Evolutionary conservation across 1,140 invertebrate species (phyloP).

Genomic region (Thereuonema tuberculata): DNA sequence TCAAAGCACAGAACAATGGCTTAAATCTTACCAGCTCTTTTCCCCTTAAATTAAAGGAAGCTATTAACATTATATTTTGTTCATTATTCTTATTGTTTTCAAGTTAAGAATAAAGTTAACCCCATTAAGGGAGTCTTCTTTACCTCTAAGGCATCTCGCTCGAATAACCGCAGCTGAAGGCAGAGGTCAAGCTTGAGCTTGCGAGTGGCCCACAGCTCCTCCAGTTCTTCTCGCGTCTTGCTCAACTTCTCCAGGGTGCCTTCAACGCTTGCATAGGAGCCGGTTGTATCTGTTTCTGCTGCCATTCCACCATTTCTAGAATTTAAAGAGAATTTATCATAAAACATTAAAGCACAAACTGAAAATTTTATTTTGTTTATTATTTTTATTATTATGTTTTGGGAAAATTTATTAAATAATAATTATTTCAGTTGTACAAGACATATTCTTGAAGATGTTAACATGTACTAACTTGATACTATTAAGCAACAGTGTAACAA

Average conservation of each 20-base stretch:
- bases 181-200: constrained; percentile 82
- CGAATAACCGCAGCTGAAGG: constrained; percentile 78
- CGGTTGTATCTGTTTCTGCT: constrained; percentile 36
- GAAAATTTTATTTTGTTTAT: too few species aligned
- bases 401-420: constrained; percentile 5
- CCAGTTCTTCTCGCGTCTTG: constrained; percentile 72
- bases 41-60: too few species aligned
- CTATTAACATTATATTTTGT: too few species aligned
- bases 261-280: constrained; percentile 64
- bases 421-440: too few species aligned
- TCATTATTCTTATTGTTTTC: too few species aligned
- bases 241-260: constrained; percentile 69
- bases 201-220: constrained; percentile 79
- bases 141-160: constrained; percentile 87
- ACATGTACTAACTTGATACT: too few species aligned
- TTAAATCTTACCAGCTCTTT: too few species aligned
- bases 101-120: too few species aligned
- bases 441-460: too few species aligned
- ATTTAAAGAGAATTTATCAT: constrained; percentile 13
- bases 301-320: constrained; percentile 31
- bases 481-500: too few species aligned
- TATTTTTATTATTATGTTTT: neutral
- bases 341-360: constrained; percentile 14
- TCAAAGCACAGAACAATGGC: too few species aligned
- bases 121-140: too few species aligned